Base-by-base conservation (phyloP, 37 sponge, comb jelly and placozoan species). In the Geodia barretti region DNA sequence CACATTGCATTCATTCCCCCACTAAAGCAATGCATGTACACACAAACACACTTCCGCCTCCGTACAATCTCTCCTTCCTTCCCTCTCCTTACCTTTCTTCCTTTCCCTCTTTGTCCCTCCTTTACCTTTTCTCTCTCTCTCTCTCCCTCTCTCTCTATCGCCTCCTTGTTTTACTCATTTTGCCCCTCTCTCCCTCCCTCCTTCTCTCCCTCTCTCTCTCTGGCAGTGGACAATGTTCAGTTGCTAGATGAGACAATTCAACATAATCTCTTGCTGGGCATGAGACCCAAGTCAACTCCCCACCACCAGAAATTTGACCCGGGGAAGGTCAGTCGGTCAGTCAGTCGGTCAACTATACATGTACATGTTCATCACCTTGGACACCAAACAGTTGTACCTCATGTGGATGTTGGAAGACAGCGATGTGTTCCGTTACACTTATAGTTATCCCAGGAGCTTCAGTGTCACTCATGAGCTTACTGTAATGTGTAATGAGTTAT, bases 231-330 rank as follows among this genome's bases (percentile, higher is more conserved):
- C 66, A 30, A 78, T 41, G 78, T 41, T 0, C 85, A 84, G 68
- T 35, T 66, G 62, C 40, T 85, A 14, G 67, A 60, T 24, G 79
- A 85, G 74, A 14, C 63, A 21, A 85, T 85, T 40, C 86, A 85
- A 19, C 86, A 62, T n/a, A 47, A 78, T 68, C 79, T 88, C 30
- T 58, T 83, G 31, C 64, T 83, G 54, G 89, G 89, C 24, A 73
- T 83, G 71, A 35, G 40, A 38, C 69, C 81, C 2, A 78, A 66
- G 43, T 32, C 68, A 36, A 68, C 3, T 8, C 63, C 39, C 7
- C 31, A 34, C 25, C 54, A n/a, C 25, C 79, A 70, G 34, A 76
- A 41, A 40, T 70, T 82, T 32, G 41, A 33, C 40, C 71, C 70
- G n/a, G n/a, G n/a, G n/a, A n/a, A n/a, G n/a, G n/a, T n/a, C n/a